A percentile compares a stretch with the other conserved stretches of the same genome.
These are phyloP conservation scores for Autographa pulchrina DNA, from an alignment of 2,888 invertebrate genomes.

Conservation along the genomic window DNA sequence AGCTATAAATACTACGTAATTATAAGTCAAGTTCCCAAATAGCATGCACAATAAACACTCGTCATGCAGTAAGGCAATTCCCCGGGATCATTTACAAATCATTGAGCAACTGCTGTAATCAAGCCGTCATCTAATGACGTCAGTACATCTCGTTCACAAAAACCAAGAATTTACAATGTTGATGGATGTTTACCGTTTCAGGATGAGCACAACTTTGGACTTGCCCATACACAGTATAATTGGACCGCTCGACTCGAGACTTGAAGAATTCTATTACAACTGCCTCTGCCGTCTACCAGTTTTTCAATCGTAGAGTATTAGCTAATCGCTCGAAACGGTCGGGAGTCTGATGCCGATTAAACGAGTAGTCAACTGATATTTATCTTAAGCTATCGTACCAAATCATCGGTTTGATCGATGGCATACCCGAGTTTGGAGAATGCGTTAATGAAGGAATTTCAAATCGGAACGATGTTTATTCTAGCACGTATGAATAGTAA, in stretches of 20 bases:
- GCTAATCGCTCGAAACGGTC: background rate
- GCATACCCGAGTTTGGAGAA: conserved; percentile 1
- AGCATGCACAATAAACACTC: background rate
- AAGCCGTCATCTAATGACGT: background rate
- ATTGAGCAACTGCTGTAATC: background rate
- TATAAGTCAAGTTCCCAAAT: background rate
- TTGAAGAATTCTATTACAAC: background rate
- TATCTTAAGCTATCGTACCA: background rate
- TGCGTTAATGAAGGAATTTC: background rate
- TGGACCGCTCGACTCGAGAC: conserved; percentile 18
- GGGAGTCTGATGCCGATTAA: conserved; percentile 1
- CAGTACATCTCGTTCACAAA: conserved; percentile 22
- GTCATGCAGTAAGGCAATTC: conserved; percentile 1
- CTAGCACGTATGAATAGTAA: background rate
- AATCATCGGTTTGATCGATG: conserved; percentile 2
- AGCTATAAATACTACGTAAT: too few relatives aligned
- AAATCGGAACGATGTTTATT: background rate
- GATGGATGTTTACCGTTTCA: conserved; percentile 44
- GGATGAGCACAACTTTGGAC: conserved; percentile 39
- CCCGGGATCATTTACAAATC: background rate
- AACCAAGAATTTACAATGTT: conserved; percentile 31
- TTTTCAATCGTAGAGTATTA: background rate
- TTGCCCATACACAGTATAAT: conserved; percentile 24
- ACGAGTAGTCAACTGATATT: background rate
- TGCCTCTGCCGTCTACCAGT: background rate